Conservation (phyloP, 2,797 vertebrate genomes). For the Leontocebus nigricollis region DNA sequence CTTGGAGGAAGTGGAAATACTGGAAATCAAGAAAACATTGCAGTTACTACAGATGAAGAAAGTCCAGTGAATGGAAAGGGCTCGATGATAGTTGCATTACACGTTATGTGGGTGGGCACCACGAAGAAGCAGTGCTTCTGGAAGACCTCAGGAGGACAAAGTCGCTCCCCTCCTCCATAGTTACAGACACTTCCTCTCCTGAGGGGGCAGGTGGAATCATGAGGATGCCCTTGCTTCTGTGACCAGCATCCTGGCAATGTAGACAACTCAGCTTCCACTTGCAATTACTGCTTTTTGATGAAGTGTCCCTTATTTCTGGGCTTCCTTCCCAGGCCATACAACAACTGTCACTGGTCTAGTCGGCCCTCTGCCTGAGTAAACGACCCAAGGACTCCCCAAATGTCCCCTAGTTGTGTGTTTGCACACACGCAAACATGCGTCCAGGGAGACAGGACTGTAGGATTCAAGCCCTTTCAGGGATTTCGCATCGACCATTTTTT, state of each 20-base stretch:
- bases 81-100: not conserved
- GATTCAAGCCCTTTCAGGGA: fast-evolving
- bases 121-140: not conserved
- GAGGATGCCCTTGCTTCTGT: not conserved
- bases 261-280: not conserved
- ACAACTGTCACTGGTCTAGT: not conserved
- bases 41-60: not conserved
- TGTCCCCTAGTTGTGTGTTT: not conserved
- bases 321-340: not conserved
- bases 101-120: fast-evolving
- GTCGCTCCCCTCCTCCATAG: fast-evolving
- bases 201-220: not conserved
- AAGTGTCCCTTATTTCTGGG: not conserved
- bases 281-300: not conserved
- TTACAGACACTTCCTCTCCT: not conserved
- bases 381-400: not conserved
- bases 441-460: not conserved
- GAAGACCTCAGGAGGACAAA: not conserved
- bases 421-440: fast-evolving
- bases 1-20: not conserved
- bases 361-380: not conserved
- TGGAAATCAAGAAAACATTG: not conserved
- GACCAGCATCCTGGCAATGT: not conserved
- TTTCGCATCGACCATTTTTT: not conserved
- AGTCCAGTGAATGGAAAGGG: not conserved